Evolutionary conservation across 2,888 invertebrate genomes (phyloP).

Genomic region (Drosophila formosana): DNA sequence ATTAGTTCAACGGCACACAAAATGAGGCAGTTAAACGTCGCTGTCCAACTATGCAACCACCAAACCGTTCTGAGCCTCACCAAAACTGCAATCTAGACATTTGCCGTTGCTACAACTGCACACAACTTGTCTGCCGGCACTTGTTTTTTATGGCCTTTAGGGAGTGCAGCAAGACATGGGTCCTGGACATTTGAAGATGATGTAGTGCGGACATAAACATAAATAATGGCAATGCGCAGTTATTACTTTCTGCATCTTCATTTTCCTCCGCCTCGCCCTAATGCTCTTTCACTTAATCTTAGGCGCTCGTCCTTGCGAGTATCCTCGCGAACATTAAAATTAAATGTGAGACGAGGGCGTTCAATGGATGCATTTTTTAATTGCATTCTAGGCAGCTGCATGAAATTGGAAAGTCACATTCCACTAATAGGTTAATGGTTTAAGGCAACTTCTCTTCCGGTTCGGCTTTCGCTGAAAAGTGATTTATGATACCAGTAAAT

Average conservation of each 20-base stretch:
- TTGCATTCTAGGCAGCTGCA: slow-evolving; percentile 73
- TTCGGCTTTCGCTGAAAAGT: slow-evolving; percentile 16
- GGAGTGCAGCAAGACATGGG: slow-evolving; percentile 17
- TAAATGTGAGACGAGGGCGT: slow-evolving; percentile 56
- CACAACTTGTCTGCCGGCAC: slow-evolving; percentile 66
- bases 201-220: slow-evolving; percentile 81
- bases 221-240: slow-evolving; percentile 81
- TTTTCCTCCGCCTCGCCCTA: slow-evolving; percentile 8
- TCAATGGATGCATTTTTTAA: slow-evolving; percentile 56
- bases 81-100: slow-evolving; percentile 40
- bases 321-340: slow-evolving; percentile 63
- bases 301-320: slow-evolving; percentile 28
- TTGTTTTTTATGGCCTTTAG: slow-evolving; percentile 73
- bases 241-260: slow-evolving; percentile 68
- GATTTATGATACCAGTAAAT: slow-evolving; percentile 69
- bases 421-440: slow-evolving; percentile 75
- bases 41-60: slow-evolving; percentile 14
- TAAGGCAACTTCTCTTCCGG: slow-evolving; percentile 52
- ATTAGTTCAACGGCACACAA: slow-evolving; percentile 74
- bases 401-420: slow-evolving; percentile 58
- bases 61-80: background rate
- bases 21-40: slow-evolving; percentile 72
- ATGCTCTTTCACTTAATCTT: slow-evolving; percentile 3
- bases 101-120: slow-evolving; percentile 37
- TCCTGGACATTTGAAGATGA: slow-evolving; percentile 76